phyloP scores from a whole-genome alignment of 2,113 vertebrate species.

The Hypocryptadius cinnamomeus region DNA sequence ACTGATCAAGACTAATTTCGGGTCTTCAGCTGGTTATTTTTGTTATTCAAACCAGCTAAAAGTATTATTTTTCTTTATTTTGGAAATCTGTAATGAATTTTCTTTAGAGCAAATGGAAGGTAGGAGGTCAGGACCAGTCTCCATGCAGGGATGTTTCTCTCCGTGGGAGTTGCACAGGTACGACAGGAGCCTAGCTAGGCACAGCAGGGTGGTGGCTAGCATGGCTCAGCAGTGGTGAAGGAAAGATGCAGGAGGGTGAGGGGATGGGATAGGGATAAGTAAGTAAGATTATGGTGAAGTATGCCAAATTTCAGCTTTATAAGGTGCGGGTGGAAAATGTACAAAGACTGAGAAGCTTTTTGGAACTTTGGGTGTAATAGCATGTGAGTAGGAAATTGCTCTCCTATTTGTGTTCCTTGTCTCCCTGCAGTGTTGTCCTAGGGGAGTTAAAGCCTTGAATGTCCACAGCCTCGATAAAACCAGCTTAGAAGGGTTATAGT shows the following conservation, averaged over 20 bases:
- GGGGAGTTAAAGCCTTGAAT: background rate
- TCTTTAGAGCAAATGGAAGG: background rate
- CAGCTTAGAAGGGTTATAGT: background rate
- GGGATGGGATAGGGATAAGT: background rate
- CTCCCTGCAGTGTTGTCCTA: background rate
- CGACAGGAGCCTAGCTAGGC: background rate
- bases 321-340: background rate
- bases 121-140: background rate
- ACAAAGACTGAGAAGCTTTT: background rate
- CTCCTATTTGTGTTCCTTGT: background rate
- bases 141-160: background rate
- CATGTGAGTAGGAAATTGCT: background rate
- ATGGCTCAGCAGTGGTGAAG: fast-evolving
- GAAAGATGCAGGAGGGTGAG: background rate
- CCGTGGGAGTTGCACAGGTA: fast-evolving
- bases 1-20: background rate
- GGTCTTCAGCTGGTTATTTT: background rate
- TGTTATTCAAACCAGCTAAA: background rate
- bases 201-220: background rate
- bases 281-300: background rate
- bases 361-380: background rate
- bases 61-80: background rate
- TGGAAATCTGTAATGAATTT: background rate
- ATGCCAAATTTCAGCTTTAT: background rate
- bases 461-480: background rate